Base-by-base conservation (phyloP, 1,140 invertebrate genomes). In the Drosophila albomicans region DNA sequence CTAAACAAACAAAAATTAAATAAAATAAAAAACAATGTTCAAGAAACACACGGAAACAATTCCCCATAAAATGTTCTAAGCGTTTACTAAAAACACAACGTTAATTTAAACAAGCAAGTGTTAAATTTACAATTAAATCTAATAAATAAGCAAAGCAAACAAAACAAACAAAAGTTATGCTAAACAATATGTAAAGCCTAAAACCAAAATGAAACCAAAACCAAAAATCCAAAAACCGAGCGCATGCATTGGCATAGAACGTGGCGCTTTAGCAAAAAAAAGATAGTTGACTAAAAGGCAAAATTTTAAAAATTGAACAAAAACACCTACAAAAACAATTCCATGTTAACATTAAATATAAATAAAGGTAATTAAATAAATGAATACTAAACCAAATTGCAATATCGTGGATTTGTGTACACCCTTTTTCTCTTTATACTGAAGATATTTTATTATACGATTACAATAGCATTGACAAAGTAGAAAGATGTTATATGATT, bases 341-440 rank as follows among this genome's bases (percentile, higher is more conserved):
- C 79, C 81, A 92, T 92, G 91, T 91, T 91, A 92, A 91, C 86
- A 92, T 92, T 92, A 91, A 82, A 88, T 82, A 88, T 92, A 91
- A 91, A 86, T 87, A 88, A 87, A 79, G 76, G 69, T 82, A 85
- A 91, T 87, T 81, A 90, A 88, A 76, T 81, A 85, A 91, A 82
- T 75, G 79, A 82, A 88, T 82, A 90, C 79, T 87, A 91, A 91
- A 91, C 75, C 71, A 78, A 84, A 82, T 30, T 30, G 11, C 48
- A 49, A 49, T 25, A 57, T 32, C 32, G 7, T 2, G 30, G 10
- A 20, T 15, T 43, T 0, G 1, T 73, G 52, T 65, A 32, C 6
- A 8, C 11, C 15, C 0, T 13, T 52, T 28, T 1, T 8, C 11
- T 30, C 51, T 41, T 15, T 16, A 8, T 2, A 20, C 11, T 15